Evolutionary conservation across 2,113 vertebrate species (phyloP).

Genomic region (Struthio camelus): DNA sequence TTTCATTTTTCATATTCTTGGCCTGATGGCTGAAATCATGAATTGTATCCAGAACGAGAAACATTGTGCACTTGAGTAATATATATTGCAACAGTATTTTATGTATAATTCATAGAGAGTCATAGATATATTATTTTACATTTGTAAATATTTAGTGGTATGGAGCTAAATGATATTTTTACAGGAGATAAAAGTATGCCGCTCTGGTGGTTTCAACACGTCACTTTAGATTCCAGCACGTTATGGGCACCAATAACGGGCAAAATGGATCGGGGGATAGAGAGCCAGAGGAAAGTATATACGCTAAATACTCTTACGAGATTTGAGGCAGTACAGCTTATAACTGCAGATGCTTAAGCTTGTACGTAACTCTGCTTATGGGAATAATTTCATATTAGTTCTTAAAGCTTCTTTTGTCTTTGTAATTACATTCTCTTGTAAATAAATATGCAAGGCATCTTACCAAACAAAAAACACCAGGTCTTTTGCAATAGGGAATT

Average conservation of each 20-base stretch:
- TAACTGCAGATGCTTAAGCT: background rate
- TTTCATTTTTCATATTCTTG: background rate
- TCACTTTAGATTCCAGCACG: too few species aligned
- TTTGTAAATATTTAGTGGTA: background rate
- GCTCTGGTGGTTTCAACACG: too few species aligned
- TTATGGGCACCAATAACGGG: background rate
- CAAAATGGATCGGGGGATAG: background rate
- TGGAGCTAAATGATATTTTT: background rate
- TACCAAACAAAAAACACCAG: background rate
- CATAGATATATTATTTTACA: background rate
- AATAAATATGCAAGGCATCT: background rate
- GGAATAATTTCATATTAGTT: constrained; percentile 22
- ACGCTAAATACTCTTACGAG: background rate
- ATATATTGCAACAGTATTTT: background rate
- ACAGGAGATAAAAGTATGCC: background rate
- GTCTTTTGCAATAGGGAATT: background rate
- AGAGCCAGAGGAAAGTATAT: background rate
- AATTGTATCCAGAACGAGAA: background rate
- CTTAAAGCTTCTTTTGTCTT: constrained; percentile 6
- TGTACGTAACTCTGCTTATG: constrained; percentile 2
- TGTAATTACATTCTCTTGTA: background rate
- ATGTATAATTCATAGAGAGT: background rate
- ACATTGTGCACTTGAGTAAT: background rate
- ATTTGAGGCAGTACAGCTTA: background rate
- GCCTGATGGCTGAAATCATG: background rate